Evolutionary conservation across 2,113 vertebrate genomes (phyloP).

Genomic region (Takifugu flavidus): DNA sequence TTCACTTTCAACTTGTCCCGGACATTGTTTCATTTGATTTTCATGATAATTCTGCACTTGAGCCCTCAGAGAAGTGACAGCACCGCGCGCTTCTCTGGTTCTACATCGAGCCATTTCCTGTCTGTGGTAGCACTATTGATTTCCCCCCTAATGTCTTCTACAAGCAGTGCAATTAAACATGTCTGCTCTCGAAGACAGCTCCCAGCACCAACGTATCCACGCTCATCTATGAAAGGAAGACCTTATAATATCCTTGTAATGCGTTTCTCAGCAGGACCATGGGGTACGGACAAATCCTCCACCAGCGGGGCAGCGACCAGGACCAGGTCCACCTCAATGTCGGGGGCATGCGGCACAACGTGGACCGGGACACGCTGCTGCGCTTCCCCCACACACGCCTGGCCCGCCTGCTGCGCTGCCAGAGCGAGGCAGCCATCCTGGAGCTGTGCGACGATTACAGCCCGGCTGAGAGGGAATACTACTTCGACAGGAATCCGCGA

Average conservation of each 20-base stretch:
- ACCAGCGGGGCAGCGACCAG: slow-evolving; percentile 77
- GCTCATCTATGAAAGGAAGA: neutral
- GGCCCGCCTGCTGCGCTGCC: slow-evolving; percentile 85
- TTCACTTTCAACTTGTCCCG: slow-evolving; percentile 41
- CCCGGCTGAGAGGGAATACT: slow-evolving; percentile 88
- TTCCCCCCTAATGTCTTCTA: slow-evolving; percentile 46
- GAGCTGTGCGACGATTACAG: slow-evolving; percentile 96
- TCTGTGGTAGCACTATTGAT: slow-evolving; percentile 51
- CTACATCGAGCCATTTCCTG: slow-evolving; percentile 48
- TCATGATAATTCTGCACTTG: slow-evolving; percentile 21
- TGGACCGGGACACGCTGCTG: slow-evolving; percentile 84
- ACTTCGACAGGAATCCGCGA: slow-evolving; percentile 93
- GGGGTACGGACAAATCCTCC: slow-evolving; percentile 96
- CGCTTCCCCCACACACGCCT: slow-evolving; percentile 92
- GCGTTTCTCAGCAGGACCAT: slow-evolving; percentile 78
- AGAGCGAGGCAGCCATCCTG: slow-evolving; percentile 89
- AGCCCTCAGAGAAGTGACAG: slow-evolving; percentile 47
- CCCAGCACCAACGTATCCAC: neutral
- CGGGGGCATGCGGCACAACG: slow-evolving; percentile 87
- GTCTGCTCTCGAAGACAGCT: slow-evolving; percentile 17
- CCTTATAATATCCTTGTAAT: slow-evolving; percentile 2
- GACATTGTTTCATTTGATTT: no score
- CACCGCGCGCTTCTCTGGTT: slow-evolving; percentile 30
- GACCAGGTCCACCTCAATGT: slow-evolving; percentile 92
- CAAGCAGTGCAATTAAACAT: slow-evolving; percentile 41